Conservation (phyloP, 2,888 invertebrate genomes). For the Acrocyrtus sp. region DNA sequence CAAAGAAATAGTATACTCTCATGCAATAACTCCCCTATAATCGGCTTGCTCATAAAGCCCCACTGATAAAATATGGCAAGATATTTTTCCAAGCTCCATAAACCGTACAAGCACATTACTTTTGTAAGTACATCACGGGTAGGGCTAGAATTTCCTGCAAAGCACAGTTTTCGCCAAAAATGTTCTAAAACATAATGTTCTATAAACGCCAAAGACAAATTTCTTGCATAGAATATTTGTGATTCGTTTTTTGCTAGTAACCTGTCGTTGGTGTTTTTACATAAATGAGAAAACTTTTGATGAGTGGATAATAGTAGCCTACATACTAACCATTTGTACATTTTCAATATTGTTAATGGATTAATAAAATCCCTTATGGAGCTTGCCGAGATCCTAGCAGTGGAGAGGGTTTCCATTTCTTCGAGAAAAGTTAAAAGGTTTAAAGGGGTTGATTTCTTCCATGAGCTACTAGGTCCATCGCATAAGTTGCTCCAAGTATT, state of each 20-base stretch:
- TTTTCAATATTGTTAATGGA: constrained; percentile 73
- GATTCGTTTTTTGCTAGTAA: constrained; percentile 85
- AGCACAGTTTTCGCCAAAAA: constrained; percentile 75
- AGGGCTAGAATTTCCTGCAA: constrained; percentile 67
- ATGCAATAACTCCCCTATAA: constrained; percentile 73
- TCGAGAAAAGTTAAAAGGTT: constrained; percentile 75
- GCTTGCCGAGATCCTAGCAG: constrained; percentile 69
- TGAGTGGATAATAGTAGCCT: constrained; percentile 78
- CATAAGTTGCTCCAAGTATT: too few relatives aligned
- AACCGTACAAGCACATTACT: constrained; percentile 75
- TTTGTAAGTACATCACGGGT: constrained; percentile 70
- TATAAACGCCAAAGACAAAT: constrained; percentile 79
- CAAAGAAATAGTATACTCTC: constrained; percentile 78
- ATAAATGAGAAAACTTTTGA: constrained; percentile 71
- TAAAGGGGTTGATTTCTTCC: constrained; percentile 69
- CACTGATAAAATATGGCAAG: constrained; percentile 74
- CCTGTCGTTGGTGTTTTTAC: constrained; percentile 67
- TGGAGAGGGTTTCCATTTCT: constrained; percentile 68
- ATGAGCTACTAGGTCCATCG: too few relatives aligned
- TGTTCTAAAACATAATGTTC: constrained; percentile 69
- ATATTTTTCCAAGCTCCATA: constrained; percentile 78
- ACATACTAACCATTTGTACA: constrained; percentile 84
- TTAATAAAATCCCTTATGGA: constrained; percentile 69
- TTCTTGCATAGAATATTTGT: constrained; percentile 84
- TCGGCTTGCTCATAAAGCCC: constrained; percentile 71